Evolutionary conservation across 2,113 vertebrate species (phyloP), one percentile per base, ranked within the genome.

Genomic region (Isichthys henryi): DNA sequence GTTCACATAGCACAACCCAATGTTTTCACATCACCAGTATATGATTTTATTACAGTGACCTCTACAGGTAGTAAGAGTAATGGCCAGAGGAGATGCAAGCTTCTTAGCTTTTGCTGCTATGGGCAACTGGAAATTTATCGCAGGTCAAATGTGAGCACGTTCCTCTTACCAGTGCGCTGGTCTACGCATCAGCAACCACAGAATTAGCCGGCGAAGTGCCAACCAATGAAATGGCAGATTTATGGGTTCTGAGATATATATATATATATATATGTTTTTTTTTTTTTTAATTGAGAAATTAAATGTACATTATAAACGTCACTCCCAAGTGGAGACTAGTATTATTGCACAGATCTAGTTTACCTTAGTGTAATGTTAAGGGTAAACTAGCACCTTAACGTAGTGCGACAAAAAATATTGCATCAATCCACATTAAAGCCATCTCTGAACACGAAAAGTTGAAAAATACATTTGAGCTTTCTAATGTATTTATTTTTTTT

Each of bases 301-400:
- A n/a, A 49, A 87, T 87, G n/a, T 66, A 88, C 53, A 62, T 88
- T 89, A 43, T 86, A 85, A 62, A 62, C 48, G 83, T 74, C 80
- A 66, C 91, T 89, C 90, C 90, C 62, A 85, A 88, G 90, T 90
- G 90, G 82, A 93, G 90, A 66, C 90, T 90, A 92, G 90, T 92
- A 93, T 95, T 95, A 96, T 95, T 95, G 95, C 95, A 95, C 94
- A 94, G 92, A 92, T 91, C 92, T 92, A 94, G 91, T 92, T 94
- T 89, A 93, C 58, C 92, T 92, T 92, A 91, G 77, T 92, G 93
- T 74, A 87, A 89, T 89, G 91, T 92, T 92, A 93, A 92, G 92
- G 91, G 90, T 92, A 93, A 94, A 93, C 93, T 93, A 92, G 91
- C 90, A 92, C 91, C 93, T 91, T 90, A 89, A 91, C 90, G 94